phyloP scores from a whole-genome alignment of 92 coral and sea anemone species.

The Epizoanthus ramosus region DNA sequence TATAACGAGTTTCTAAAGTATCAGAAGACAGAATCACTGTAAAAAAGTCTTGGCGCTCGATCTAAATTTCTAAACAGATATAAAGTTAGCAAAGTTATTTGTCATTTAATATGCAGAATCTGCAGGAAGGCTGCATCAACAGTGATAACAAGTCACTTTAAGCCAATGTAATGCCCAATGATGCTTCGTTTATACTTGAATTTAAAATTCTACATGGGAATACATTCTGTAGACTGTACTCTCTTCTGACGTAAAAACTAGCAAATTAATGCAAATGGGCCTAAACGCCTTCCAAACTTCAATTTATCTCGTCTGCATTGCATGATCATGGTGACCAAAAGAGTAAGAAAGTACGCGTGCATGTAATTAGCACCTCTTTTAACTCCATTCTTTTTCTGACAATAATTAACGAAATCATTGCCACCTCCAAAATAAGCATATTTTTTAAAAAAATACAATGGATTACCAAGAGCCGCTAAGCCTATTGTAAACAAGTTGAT shows the following conservation, averaged over 20 bases:
- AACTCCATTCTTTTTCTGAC: not conserved
- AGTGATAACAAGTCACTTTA: not conserved
- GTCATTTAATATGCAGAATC: not conserved
- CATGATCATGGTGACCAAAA: constrained; percentile 11
- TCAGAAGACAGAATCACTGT: too few species aligned
- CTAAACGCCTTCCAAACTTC: not conserved
- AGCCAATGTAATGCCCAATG: not conserved
- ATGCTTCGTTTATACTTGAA: too few species aligned
- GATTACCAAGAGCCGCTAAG: not conserved
- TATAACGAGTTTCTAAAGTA: too few species aligned
- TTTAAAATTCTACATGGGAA: too few species aligned
- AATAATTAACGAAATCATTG: not conserved
- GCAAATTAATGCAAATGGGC: not conserved
- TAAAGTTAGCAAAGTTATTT: not conserved
- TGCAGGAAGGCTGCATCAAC: not conserved
- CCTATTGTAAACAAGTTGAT: not conserved
- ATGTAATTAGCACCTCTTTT: constrained; percentile 7
- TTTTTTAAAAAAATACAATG: not conserved
- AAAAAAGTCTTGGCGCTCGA: not conserved
- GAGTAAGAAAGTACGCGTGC: constrained; percentile 1
- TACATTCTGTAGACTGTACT: not conserved
- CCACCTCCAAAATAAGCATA: constrained; percentile 15
- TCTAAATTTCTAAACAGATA: not conserved
- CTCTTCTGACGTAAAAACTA: not conserved
- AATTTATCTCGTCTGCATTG: not conserved